These are phyloP conservation scores for Bombus soroeensis DNA, from an alignment of 1,140 invertebrate genomes.

Conservation along the genomic window DNA sequence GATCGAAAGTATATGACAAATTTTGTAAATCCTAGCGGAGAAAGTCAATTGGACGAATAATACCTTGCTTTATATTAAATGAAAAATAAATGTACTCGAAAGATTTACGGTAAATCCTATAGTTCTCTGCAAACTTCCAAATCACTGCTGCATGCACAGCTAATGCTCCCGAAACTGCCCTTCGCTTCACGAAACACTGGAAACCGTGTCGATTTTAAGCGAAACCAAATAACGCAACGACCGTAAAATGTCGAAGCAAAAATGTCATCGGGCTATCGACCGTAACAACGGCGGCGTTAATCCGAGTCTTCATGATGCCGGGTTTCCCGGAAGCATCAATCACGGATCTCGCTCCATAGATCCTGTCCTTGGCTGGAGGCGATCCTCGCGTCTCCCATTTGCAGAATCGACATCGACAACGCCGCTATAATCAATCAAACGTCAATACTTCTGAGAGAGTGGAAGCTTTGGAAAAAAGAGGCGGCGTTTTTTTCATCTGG, in stretches of 20 bases:
- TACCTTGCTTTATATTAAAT: too few species aligned
- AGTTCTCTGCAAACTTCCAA: too few species aligned
- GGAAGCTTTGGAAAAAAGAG: not conserved
- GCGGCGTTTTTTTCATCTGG: not conserved
- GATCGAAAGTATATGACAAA: too few species aligned
- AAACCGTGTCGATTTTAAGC: too few species aligned
- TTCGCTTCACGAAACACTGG: not conserved
- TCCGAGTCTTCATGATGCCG: too few species aligned
- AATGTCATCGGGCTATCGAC: not conserved
- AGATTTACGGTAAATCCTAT: too few species aligned
- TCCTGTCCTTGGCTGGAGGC: not conserved
- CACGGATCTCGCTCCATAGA: not conserved
- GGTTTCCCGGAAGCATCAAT: slow-evolving; percentile 17
- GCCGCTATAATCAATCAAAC: slow-evolving; percentile 7
- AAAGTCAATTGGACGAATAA: too few species aligned
- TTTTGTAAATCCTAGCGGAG: too few species aligned
- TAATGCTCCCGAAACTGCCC: not conserved
- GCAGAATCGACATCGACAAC: slow-evolving; percentile 18
- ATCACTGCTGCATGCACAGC: too few species aligned
- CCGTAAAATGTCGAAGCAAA: not conserved
- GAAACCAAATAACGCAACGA: not conserved
- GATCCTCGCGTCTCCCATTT: not conserved
- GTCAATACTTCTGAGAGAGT: not conserved
- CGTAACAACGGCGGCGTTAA: not conserved
- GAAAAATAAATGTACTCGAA: too few species aligned